Evolutionary conservation across 2,888 invertebrate species (phyloP).

Genomic region (Epistrophe eligans): DNA sequence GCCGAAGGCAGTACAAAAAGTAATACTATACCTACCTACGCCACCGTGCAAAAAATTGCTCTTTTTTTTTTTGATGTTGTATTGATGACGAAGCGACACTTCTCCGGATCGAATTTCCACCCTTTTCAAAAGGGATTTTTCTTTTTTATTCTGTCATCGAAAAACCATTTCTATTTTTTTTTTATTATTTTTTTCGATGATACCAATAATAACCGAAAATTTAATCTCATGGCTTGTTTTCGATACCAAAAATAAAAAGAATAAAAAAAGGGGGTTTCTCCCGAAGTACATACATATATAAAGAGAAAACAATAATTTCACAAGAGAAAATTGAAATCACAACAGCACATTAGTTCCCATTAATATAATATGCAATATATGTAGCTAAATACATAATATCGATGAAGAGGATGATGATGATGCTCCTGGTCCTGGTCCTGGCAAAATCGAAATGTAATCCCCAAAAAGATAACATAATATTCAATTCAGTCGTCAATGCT

Average conservation of each 20-base stretch:
- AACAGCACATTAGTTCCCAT: slow-evolving; percentile 26
- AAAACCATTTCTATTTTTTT: not conserved
- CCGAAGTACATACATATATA: not conserved
- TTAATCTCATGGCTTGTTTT: slow-evolving; percentile 28
- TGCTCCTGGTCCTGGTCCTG: no score
- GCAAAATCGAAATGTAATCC: slow-evolving; percentile 38
- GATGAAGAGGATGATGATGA: not conserved
- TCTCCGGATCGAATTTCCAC: slow-evolving; percentile 31
- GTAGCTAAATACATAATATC: not conserved
- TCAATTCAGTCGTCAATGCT: slow-evolving; percentile 37
- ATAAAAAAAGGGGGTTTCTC: not conserved
- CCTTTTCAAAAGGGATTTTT: slow-evolving; percentile 14
- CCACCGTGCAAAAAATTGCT: no score
- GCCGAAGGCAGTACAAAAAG: slow-evolving; percentile 20
- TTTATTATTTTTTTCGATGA: not conserved
- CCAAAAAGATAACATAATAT: slow-evolving; percentile 38
- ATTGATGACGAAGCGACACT: slow-evolving; percentile 14
- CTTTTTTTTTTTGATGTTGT: no score
- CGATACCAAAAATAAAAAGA: not conserved
- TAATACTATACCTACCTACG: not conserved
- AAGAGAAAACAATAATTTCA: not conserved
- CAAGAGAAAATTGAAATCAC: slow-evolving; percentile 27
- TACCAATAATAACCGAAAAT: slow-evolving; percentile 31
- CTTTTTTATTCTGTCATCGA: slow-evolving; percentile 2
- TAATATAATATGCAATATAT: slow-evolving; percentile 12